phyloP scores from a whole-genome alignment of 2,888 invertebrate species.

The Fissipunctia ypsillon region DNA sequence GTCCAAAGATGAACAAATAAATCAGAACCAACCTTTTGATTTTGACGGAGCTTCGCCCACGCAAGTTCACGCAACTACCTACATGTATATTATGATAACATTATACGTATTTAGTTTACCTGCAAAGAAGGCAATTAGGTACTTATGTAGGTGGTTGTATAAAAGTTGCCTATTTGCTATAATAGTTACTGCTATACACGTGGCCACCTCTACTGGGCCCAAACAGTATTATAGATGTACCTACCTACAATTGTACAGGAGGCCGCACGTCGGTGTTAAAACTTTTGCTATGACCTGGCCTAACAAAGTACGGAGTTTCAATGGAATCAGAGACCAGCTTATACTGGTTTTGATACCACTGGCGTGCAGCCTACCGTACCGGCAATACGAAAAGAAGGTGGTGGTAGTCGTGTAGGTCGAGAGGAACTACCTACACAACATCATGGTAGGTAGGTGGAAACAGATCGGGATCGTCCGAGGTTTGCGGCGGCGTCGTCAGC shows the following conservation, averaged over 20 bases:
- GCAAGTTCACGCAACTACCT: slow-evolving; percentile 18
- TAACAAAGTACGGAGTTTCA: not conserved
- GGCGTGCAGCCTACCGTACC: not conserved
- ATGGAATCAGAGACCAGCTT: not conserved
- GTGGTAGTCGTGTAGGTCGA: slow-evolving; percentile 21
- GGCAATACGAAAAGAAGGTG: not conserved
- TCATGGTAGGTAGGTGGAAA: slow-evolving; percentile 74
- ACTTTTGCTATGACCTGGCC: not conserved
- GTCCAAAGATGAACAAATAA: slow-evolving; percentile 39
- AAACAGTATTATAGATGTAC: too few relatives aligned
- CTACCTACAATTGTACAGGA: not conserved
- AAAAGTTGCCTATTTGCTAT: too few relatives aligned
- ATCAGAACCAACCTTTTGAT: slow-evolving; percentile 20
- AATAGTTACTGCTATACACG: not conserved
- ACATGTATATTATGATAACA: slow-evolving; percentile 7
- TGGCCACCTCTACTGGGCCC: not conserved
- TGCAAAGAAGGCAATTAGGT: not conserved
- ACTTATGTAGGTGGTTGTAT: not conserved
- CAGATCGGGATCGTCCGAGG: slow-evolving; percentile 67
- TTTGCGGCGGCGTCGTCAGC: slow-evolving; percentile 70
- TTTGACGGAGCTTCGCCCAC: slow-evolving; percentile 35
- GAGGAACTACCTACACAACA: slow-evolving; percentile 33
- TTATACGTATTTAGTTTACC: not conserved
- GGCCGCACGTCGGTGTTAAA: not conserved
- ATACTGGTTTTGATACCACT: not conserved